Conservation (phyloP, 2,797 vertebrate species). For the Syngnathus rostellatus region DNA sequence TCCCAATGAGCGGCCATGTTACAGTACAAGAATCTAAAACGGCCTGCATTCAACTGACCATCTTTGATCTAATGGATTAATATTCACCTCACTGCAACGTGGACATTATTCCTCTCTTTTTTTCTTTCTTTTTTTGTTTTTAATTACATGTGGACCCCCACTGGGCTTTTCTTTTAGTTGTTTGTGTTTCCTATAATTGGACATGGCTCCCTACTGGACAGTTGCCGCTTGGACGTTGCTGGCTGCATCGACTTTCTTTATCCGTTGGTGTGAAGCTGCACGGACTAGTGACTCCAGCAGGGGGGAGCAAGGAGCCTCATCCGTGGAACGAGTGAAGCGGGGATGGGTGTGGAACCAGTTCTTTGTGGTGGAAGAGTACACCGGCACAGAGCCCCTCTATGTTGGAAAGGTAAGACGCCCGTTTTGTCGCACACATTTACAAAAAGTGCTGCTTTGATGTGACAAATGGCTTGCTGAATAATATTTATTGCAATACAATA, state of each 20-base stretch:
- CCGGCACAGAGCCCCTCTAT: slow-evolving; percentile 91
- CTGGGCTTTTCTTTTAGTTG: slow-evolving; percentile 8
- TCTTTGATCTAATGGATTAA: slow-evolving; percentile 55
- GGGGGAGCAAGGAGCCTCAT: slow-evolving; percentile 58
- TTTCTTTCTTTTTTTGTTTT: slow-evolving; percentile 20
- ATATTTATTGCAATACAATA: neutral
- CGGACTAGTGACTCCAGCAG: slow-evolving; percentile 63
- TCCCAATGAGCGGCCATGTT: neutral
- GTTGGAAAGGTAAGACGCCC: slow-evolving; percentile 87
- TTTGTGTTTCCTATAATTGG: slow-evolving; percentile 16
- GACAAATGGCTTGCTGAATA: neutral
- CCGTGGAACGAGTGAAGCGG: slow-evolving; percentile 83
- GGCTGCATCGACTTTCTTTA: slow-evolving; percentile 49
- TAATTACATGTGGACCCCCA: slow-evolving; percentile 54
- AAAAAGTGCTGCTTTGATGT: neutral
- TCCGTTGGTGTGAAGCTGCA: slow-evolving; percentile 53
- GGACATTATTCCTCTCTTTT: slow-evolving; percentile 21
- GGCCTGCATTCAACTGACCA: slow-evolving; percentile 2
- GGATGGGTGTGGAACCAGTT: slow-evolving; percentile 99
- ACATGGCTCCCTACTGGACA: slow-evolving; percentile 62
- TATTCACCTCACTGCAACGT: slow-evolving; percentile 10
- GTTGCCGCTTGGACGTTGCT: slow-evolving; percentile 45
- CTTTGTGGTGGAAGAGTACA: slow-evolving; percentile 99
- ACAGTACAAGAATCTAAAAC: neutral
- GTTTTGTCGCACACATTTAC: neutral